Evolutionary conservation across 2,797 vertebrate genomes (phyloP).

Genomic region (Dromococcyx pavoninus): DNA sequence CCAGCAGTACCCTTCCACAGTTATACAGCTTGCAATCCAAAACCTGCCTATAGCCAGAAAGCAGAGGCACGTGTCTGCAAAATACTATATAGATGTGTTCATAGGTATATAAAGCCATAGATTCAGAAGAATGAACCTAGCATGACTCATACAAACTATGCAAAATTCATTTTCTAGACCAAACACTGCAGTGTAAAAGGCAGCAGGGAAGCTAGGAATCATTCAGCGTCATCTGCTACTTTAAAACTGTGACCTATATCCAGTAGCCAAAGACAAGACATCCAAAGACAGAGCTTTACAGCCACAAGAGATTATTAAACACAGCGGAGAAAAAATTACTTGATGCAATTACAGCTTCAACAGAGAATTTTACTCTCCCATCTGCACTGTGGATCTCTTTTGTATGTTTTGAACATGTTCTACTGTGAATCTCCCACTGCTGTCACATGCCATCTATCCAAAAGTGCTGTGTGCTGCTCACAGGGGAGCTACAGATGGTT

Average conservation of each 20-base stretch:
- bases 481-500: background rate
- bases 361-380: constrained; percentile 11
- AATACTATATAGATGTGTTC: background rate
- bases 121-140: background rate
- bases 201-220: constrained; percentile 2
- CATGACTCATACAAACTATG: background rate
- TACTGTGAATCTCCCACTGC: background rate
- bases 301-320: constrained; percentile 37
- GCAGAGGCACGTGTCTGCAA: background rate
- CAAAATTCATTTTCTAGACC: background rate
- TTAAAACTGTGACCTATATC: constrained; percentile 66
- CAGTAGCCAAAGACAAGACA: constrained; percentile 31
- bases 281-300: constrained; percentile 44
- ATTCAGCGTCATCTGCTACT: constrained; percentile 12
- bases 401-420: background rate
- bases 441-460: constrained; percentile 10
- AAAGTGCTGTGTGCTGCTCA: background rate
- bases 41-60: background rate
- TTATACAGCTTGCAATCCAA: background rate
- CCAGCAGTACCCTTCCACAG: background rate
- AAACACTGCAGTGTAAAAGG: background rate
- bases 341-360: background rate
- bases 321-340: constrained; percentile 4
- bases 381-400: background rate
- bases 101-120: background rate